phyloP scores from a whole-genome alignment of 2,113 vertebrate species.

The Actinemys pallida region DNA sequence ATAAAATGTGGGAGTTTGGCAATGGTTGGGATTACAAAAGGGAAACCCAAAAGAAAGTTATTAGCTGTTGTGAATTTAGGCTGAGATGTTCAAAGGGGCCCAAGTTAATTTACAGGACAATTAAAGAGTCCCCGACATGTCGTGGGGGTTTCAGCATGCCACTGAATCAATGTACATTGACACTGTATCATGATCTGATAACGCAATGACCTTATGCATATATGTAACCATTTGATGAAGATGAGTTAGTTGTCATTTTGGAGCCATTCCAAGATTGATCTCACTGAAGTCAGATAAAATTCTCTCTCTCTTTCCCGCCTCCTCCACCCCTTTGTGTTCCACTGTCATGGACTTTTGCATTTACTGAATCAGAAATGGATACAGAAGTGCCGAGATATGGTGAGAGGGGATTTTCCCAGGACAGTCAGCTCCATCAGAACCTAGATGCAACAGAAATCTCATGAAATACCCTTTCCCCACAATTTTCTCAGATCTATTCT shows the following conservation, averaged over 20 bases:
- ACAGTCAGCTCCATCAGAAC: background rate
- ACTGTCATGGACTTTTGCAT: background rate
- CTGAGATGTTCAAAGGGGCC: background rate
- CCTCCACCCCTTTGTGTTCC: background rate
- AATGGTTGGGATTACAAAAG: background rate
- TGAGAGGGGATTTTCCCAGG: background rate
- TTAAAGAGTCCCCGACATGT: background rate
- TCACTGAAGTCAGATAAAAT: background rate
- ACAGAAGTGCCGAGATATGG: background rate
- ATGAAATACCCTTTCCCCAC: background rate
- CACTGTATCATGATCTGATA: background rate
- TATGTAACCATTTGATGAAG: background rate
- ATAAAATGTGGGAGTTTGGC: background rate
- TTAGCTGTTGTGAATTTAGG: background rate
- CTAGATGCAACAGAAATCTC: background rate
- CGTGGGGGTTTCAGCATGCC: background rate
- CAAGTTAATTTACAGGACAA: background rate
- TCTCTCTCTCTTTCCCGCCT: too few relatives aligned
- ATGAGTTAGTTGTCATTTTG: background rate
- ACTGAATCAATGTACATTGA: background rate
- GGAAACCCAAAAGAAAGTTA: background rate
- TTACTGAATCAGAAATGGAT: background rate
- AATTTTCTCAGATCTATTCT: background rate
- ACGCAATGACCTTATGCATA: background rate
- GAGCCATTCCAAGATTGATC: background rate